Evolutionary conservation across 2,113 vertebrate species (phyloP), one percentile per base, ranked within the genome.

Genomic region (Castor canadensis): DNA sequence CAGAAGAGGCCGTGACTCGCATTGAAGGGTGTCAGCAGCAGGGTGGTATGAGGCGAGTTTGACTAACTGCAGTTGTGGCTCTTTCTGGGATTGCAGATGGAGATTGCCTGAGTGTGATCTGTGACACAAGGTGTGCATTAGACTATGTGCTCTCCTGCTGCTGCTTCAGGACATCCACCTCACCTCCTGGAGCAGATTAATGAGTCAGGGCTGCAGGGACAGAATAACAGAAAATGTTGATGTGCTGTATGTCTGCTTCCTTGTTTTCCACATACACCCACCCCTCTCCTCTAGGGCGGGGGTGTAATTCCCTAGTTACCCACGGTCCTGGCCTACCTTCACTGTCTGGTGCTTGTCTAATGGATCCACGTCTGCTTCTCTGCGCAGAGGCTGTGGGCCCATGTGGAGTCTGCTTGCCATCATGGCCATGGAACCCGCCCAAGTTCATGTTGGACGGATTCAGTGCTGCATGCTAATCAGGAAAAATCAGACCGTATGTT

Each of bases 241-340:
- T 43, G 0, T 95, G 95, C 58, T 40, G 26, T 35, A 86, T 87
- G 97, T 96, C 97, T 94, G 96, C 93, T 97, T 96, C 97, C 95
- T 86, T 81, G 86, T 92, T 95, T 54, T 38, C n/a, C 26, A 0
- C 49, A 6, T 6, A 7, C 5, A 1, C 47, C 1, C 5, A 0
- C 54, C 6, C 22, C 66, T 80, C 38, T 35, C 72, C 49, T 92
- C 47, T 40, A 54, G 76, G 86, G 20, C 12, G 4, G 2, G 60
- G 58, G 58, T 38, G 12, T 35, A 32, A 54, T 26, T 15, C 26
- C 49, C 38, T 22, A 17, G 10, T 84, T 66, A 20, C 32, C 47
- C 11, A 6, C 13, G 11, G 0, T 28, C 15, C 69, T 16, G 83
- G 20, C 89, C 83, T 56, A 38, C 79, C 71, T 86, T 87, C 56